phyloP scores from a whole-genome alignment of 2,888 invertebrate genomes.

The Brenthis ino region DNA sequence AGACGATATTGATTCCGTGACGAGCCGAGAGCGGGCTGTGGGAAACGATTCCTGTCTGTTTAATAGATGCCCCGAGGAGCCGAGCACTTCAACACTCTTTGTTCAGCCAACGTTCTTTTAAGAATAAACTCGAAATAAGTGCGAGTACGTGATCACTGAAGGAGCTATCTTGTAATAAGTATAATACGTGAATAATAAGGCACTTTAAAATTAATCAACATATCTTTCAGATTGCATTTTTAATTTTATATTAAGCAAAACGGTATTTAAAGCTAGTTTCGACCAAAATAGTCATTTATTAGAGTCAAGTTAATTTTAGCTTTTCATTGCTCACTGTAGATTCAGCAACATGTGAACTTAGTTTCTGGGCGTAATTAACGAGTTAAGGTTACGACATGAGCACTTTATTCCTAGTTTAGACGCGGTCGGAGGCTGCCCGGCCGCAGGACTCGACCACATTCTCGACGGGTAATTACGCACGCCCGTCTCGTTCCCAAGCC shows the following conservation, averaged over 20 bases:
- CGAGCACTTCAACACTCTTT: conserved; percentile 59
- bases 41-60: conserved; percentile 76
- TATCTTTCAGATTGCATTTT: background rate
- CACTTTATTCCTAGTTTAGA: conserved; percentile 74
- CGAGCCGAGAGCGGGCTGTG: conserved; percentile 75
- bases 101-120: conserved; percentile 54
- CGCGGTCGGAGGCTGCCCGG: conserved; percentile 61
- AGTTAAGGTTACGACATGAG: conserved; percentile 67
- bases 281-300: background rate
- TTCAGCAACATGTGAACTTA: conserved; percentile 63
- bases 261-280: background rate
- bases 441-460: conserved; percentile 75
- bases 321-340: conserved; percentile 37
- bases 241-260: conserved; percentile 2
- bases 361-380: conserved; percentile 71
- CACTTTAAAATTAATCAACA: conserved; percentile 22
- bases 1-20: conserved; percentile 82
- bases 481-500: conserved; percentile 73
- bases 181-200: conserved; percentile 12
- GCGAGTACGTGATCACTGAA: conserved; percentile 38
- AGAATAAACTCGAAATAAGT: conserved; percentile 46
- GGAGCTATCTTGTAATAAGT: conserved; percentile 31
- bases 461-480: conserved; percentile 78
- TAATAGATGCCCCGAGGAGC: conserved; percentile 74
- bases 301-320: conserved; percentile 11